Evolutionary conservation across 2,113 vertebrate genomes (phyloP), one percentile per base, ranked within the genome.

Genomic region (Lampris incognitus): DNA sequence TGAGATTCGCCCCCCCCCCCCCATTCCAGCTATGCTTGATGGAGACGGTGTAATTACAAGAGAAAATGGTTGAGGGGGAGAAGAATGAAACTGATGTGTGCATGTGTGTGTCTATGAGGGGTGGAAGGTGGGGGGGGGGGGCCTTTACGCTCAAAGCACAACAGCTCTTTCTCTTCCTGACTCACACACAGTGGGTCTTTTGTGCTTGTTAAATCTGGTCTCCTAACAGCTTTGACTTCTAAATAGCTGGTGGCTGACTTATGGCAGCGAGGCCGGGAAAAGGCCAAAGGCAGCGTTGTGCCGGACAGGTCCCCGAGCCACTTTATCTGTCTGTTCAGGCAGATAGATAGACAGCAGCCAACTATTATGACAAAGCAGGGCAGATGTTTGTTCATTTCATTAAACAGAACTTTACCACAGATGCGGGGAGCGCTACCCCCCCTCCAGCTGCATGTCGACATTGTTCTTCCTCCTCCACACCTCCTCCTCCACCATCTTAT

Each of bases 41-140:
- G 75, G 90, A 90, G 92, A 90, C 76, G 91, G 83, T 82, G 84
- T 91, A 91, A 95, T 94, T 92, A 88, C 77, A 87, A 72, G 41
- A 7, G 44, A 1, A 7, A 46, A 46, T 2, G 44, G 44, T 46
- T 46, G 44, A 46, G 55, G 41, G 6, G 39, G 73, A 86, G 63
- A 70, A 78, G 49, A 77, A 72, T 70, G 55, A 79, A 79, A 82
- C 46, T 59, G 76, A 86, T 74, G 84, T 24, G 24, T 24, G 24
- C 24, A 24, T 24, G 24, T 24, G 24, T 24, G 24, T 24, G 24
- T 24, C 24, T 24, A 24, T 24, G 24, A 24, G 24, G 24, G 24
- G 24, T 24, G 24, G 24, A 24, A 24, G 24, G 24, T 24, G 67
- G 78, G 9, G 52, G 5, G 8, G 72, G 44, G 74, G 74, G 71